Evolutionary conservation across 2,113 vertebrate genomes (phyloP).

Genomic region (Todiramphus saurophagus): DNA sequence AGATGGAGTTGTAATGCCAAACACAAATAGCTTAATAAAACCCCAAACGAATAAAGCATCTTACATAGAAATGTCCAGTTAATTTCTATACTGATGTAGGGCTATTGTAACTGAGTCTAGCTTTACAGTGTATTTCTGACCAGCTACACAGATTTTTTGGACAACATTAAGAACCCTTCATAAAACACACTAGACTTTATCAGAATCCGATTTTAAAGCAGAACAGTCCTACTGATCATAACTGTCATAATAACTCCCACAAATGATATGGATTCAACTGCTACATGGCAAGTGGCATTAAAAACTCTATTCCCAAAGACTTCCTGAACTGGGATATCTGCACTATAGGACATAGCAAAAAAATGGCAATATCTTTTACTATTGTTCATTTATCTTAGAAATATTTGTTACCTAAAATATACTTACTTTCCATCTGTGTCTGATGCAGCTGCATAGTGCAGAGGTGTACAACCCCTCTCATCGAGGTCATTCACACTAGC

Average conservation of each 20-base stretch:
- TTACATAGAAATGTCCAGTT: background rate
- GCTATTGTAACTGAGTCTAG: background rate
- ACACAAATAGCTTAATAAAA: background rate
- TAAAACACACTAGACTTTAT: background rate
- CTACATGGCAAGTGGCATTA: background rate
- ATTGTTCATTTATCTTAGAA: background rate
- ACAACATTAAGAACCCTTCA: background rate
- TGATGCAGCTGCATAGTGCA: conserved; percentile 97
- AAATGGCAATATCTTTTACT: background rate
- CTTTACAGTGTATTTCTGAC: background rate
- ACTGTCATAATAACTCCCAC: background rate
- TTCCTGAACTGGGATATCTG: background rate
- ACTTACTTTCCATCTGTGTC: conserved; percentile 98
- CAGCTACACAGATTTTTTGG: background rate
- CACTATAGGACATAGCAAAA: background rate
- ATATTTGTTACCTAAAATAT: background rate
- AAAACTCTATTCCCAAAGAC: background rate
- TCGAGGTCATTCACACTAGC: conserved; percentile 97
- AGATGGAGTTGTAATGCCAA: background rate
- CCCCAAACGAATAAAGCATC: background rate
- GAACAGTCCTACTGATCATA: background rate
- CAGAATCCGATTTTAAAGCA: background rate
- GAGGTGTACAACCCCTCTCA: conserved; percentile 92
- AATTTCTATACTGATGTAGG: background rate
- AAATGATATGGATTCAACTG: background rate